Base-by-base conservation (phyloP, 2,888 invertebrate genomes). In the Drosophila bunnanda region DNA sequence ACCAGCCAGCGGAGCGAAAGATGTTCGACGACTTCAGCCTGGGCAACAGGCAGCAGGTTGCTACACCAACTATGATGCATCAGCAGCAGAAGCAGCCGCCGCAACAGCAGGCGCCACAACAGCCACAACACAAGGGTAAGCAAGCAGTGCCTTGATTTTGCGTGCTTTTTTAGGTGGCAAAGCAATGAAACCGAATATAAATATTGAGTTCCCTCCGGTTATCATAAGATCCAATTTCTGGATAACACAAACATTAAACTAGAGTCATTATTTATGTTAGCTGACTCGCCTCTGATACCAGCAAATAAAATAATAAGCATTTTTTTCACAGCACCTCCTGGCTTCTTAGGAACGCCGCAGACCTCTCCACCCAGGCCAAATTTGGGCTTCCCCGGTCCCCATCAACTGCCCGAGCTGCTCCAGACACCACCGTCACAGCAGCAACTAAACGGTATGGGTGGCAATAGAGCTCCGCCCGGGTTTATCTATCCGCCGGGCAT, bases 41-140 rank as follows among this genome's bases (percentile, higher is more conserved):
- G 50, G 74, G 65, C 20, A 83, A 76, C 64, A 77, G 78, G 15
- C 82, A 82, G 36, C 84, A 84, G 55, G 25, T 69, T 56, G 76
- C 73, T 30, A 75, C 87, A 43, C 67, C 85, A 76, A 77, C 80
- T 62, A 44, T 77, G 55, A 62, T 72, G 34, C 86, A 84, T 39
- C 77, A 70, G 15, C 81, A 82, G n/a, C 77, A 77, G 30, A 83
- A 88, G 52, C 81, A 80, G 54, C 82, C 77, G 62, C 76, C 20
- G 43, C 76, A 75, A 20, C 77, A 78, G 20, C 68, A 75, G 41
- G 75, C 75, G 17, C 75, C 77, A 46, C 77, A 76, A 25, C 74
- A 72, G 25, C 55, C 93, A 52, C 91, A 92, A 62, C 93, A 92
- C 66, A 90, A 90, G 75, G 90, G 90, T 90, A 78, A 71, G 59